Evolutionary conservation across 92 coral and sea anemone species (phyloP).

Genomic region (Nematostella vectensis): DNA sequence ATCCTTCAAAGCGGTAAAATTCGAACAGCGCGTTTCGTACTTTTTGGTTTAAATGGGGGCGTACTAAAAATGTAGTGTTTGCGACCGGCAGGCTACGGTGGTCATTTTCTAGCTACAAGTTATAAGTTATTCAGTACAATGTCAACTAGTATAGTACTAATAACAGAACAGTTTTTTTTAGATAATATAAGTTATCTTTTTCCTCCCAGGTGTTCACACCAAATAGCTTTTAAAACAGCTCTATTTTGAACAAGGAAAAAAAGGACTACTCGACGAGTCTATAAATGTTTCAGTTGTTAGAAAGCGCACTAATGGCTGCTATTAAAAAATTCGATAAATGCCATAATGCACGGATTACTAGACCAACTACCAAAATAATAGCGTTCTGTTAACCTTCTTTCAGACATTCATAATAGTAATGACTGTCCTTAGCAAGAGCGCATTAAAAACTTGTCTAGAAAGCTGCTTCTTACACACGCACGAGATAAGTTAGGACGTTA

Average conservation of each 20-base stretch:
- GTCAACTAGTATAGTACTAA: too few relatives aligned
- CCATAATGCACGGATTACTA: conserved; percentile 15
- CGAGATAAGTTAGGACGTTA: not conserved
- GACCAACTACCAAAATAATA: conserved; percentile 9
- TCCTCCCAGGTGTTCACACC: too few relatives aligned
- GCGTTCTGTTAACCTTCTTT: conserved; percentile 9
- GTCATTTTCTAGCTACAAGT: too few relatives aligned
- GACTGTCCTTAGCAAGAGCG: not conserved
- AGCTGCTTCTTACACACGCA: not conserved
- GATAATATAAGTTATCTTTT: too few relatives aligned
- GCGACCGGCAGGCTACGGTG: too few relatives aligned
- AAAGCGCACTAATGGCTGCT: conserved; percentile 17
- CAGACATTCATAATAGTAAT: conserved; percentile 9
- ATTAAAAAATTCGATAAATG: conserved; percentile 29
- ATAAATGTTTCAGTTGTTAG: conserved; percentile 14
- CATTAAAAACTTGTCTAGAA: not conserved
- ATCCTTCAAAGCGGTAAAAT: too few relatives aligned
- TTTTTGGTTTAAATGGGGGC: too few relatives aligned
- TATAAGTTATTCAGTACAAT: too few relatives aligned
- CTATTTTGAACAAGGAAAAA: too few relatives aligned
- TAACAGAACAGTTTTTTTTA: too few relatives aligned
- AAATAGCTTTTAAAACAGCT: conserved; percentile 1
- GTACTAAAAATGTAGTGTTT: too few relatives aligned
- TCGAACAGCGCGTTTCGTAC: too few relatives aligned
- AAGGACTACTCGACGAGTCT: not conserved